Percentiles rank a stretch among this genome's conserved stretches.
Evolutionary conservation across 2,113 vertebrate genomes (phyloP).

Genomic region (Nesogale talazaci): DNA sequence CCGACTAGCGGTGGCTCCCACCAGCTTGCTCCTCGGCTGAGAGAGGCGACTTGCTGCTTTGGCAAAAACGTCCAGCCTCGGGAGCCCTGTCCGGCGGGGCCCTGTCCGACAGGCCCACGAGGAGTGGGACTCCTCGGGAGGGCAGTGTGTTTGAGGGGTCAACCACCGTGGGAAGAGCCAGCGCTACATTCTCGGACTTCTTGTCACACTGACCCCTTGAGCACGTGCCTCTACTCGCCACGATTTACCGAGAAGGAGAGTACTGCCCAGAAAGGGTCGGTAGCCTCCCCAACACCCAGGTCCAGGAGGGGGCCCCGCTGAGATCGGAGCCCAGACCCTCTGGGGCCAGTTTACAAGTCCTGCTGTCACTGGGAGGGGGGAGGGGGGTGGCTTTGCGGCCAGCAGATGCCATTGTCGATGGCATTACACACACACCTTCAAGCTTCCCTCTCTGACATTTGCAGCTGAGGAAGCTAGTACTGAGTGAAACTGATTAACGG

Average conservation of each 20-base stretch:
- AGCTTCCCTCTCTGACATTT: constrained; percentile 17
- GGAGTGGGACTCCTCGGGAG: too few species aligned
- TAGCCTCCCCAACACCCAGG: neutral
- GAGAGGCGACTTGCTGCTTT: too few species aligned
- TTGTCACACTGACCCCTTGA: neutral
- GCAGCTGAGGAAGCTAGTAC: constrained; percentile 27
- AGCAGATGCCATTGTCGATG: neutral
- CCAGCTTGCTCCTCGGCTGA: too few species aligned
- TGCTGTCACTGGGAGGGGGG: too few species aligned
- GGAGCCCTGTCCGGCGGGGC: too few species aligned
- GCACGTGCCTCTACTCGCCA: neutral
- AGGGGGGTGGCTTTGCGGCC: too few species aligned
- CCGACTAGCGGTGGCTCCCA: too few species aligned
- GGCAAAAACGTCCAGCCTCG: too few species aligned
- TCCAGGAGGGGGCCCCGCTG: neutral
- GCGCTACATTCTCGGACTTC: neutral
- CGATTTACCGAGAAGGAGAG: constrained; percentile 5
- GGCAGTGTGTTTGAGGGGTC: neutral
- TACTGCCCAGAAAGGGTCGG: neutral
- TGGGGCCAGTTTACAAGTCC: neutral
- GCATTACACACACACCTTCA: neutral
- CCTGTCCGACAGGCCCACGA: too few species aligned
- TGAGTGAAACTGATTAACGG: constrained; percentile 1
- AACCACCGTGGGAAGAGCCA: neutral
- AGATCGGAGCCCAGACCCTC: neutral